These are phyloP conservation scores for Characodon lateralis DNA, from an alignment of 2,797 vertebrate species.

Conservation along the genomic window DNA sequence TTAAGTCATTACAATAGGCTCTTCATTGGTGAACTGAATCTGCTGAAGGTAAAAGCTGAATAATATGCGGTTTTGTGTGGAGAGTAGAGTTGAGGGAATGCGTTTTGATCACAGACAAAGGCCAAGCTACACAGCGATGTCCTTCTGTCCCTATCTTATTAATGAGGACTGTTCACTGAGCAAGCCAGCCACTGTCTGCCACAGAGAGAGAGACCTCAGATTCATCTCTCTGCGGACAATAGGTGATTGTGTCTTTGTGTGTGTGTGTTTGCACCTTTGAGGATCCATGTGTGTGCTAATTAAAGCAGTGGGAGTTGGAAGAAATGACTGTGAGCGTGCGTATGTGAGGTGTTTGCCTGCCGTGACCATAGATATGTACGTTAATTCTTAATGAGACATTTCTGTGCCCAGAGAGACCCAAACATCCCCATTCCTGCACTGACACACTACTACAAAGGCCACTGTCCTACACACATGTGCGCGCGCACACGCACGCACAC, in stretches of 20 bases:
- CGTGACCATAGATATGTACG: slow-evolving; percentile 81
- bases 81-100: slow-evolving; percentile 70
- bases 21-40: slow-evolving; percentile 61
- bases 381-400: slow-evolving; percentile 90
- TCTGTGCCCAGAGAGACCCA: slow-evolving; percentile 82
- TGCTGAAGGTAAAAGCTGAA: slow-evolving; percentile 74
- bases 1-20: slow-evolving; percentile 72
- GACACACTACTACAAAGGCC: slow-evolving; percentile 79
- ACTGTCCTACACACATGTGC: slow-evolving; percentile 24
- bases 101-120: slow-evolving; percentile 81
- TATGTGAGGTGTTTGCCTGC: slow-evolving; percentile 75
- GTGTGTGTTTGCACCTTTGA: slow-evolving; percentile 63
- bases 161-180: slow-evolving; percentile 79
- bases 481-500: slow-evolving; percentile 44
- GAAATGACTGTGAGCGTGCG: slow-evolving; percentile 59
- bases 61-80: slow-evolving; percentile 75
- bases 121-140: slow-evolving; percentile 74
- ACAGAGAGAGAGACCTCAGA: slow-evolving; percentile 80
- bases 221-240: slow-evolving; percentile 83
- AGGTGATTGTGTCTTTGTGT: slow-evolving; percentile 71
- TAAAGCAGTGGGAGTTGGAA: slow-evolving; percentile 79
- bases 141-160: slow-evolving; percentile 79
- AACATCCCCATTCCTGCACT: slow-evolving; percentile 74
- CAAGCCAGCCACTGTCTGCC: slow-evolving; percentile 76
- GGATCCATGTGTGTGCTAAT: slow-evolving; percentile 78